Percentiles rank a stretch among this genome's conserved stretches.
These are phyloP conservation scores for Andrena hattorfiana DNA, from an alignment of 2,888 invertebrate genomes.

Conservation along the genomic window DNA sequence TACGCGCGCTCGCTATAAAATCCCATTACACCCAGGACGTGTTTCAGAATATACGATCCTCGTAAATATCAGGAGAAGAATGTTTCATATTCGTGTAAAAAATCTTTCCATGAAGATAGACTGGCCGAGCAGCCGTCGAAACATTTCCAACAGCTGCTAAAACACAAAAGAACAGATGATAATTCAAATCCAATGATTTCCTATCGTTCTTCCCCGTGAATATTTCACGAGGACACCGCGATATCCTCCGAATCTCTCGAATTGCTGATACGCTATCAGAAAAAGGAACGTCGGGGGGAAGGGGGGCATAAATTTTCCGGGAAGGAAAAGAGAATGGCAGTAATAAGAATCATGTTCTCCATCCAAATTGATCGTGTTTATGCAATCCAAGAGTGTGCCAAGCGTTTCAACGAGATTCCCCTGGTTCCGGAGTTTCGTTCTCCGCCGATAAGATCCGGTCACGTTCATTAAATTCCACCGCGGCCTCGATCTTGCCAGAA, in stretches of 20 bases:
- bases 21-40: neutral
- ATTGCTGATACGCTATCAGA: neutral
- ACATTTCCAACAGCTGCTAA: neutral
- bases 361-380: constrained; percentile 62
- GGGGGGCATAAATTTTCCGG: constrained; percentile 25
- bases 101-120: neutral
- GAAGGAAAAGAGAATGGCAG: constrained; percentile 14
- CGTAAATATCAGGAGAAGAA: neutral
- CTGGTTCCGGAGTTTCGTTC: constrained; percentile 44
- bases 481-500: constrained; percentile 65
- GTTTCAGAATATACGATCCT: constrained; percentile 1
- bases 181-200: neutral
- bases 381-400: constrained; percentile 57
- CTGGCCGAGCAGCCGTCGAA: neutral
- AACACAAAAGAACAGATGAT: neutral
- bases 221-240: neutral
- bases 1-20: constrained; percentile 2
- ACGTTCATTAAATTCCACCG: constrained; percentile 74
- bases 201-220: neutral
- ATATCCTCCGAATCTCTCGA: neutral
- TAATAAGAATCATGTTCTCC: constrained; percentile 63
- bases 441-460: constrained; percentile 67
- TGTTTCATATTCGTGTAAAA: neutral
- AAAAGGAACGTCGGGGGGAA: neutral
- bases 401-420: constrained; percentile 48